phyloP scores from a whole-genome alignment of 92 coral and sea anemone genomes.

The Actinernus sp. region DNA sequence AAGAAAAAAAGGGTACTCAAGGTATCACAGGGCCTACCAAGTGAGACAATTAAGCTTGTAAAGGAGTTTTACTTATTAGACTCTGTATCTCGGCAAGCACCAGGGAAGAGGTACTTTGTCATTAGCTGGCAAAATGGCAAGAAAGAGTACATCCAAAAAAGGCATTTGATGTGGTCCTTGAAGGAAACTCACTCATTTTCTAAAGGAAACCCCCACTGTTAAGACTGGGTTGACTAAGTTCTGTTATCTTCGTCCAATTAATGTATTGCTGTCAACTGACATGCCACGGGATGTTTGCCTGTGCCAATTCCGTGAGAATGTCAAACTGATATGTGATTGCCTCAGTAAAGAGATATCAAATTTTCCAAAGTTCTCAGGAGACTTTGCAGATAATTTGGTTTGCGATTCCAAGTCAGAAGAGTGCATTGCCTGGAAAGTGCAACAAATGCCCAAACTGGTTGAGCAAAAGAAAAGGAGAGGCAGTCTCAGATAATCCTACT shows the following conservation, averaged over 20 bases:
- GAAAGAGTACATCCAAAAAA: conserved; percentile 31
- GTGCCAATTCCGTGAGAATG: conserved; percentile 43
- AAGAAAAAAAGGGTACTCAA: not conserved
- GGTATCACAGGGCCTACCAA: not conserved
- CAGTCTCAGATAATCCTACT: not conserved
- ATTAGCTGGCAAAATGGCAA: conserved; percentile 38
- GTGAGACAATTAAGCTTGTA: not conserved
- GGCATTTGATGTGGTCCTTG: conserved; percentile 39
- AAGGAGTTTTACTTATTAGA: conserved; percentile 28
- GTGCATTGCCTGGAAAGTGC: conserved; percentile 58
- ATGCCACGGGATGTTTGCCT: conserved; percentile 65
- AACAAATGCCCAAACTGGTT: conserved; percentile 55
- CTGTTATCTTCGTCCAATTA: conserved; percentile 46
- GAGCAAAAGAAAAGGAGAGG: conserved; percentile 6
- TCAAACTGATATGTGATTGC: conserved; percentile 42
- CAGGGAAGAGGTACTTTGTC: conserved; percentile 59
- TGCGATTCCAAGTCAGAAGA: conserved; percentile 45
- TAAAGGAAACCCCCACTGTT: conserved; percentile 27
- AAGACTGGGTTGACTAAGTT: conserved; percentile 53
- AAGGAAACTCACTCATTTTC: conserved; percentile 51
- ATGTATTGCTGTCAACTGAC: conserved; percentile 50
- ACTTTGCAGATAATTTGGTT: conserved; percentile 33
- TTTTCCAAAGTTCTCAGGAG: conserved; percentile 27
- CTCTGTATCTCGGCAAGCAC: conserved; percentile 53
- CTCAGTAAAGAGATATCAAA: conserved; percentile 31